Conservation (phyloP, 1,140 invertebrate genomes). For the Drosophila setifemur region DNA sequence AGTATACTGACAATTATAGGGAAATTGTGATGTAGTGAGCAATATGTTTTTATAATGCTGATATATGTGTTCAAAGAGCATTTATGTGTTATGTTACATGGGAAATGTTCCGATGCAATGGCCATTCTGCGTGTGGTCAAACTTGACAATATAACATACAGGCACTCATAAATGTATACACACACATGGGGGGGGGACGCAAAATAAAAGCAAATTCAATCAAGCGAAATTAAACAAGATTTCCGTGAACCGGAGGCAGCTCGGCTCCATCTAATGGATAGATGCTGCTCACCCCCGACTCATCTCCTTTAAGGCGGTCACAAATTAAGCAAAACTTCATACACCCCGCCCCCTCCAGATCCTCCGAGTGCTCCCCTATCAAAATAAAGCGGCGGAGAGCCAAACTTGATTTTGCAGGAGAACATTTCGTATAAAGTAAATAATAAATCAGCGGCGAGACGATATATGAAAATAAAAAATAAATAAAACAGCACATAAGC, state of each 20-base stretch:
- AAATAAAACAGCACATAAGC: conserved; percentile 38
- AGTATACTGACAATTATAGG: not conserved
- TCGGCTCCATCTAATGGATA: conserved; percentile 47
- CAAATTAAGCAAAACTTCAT: conserved; percentile 54
- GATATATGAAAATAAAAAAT: conserved; percentile 54
- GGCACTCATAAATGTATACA: not conserved
- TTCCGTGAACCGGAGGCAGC: conserved; percentile 52
- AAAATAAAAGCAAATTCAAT: conserved; percentile 60
- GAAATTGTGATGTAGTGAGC: not conserved
- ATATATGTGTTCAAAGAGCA: conserved; percentile 43
- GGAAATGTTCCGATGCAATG: too few relatives aligned
- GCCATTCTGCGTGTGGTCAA: not conserved
- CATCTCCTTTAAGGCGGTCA: not conserved
- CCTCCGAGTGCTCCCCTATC: conserved; percentile 2
- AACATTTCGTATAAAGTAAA: conserved; percentile 68
- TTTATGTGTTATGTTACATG: conserved; percentile 31
- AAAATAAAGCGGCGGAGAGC: conserved; percentile 7
- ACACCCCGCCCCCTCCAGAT: conserved; percentile 8
- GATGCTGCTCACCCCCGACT: conserved; percentile 5
- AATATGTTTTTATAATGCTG: conserved; percentile 55
- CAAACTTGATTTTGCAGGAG: conserved; percentile 44
- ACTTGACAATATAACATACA: conserved; percentile 24
- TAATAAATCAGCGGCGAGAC: conserved; percentile 71
- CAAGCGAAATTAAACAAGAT: conserved; percentile 75
- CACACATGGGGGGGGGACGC: not conserved